A percentile compares a stretch with the other conserved stretches of the same genome.
Conservation (phyloP, 1,140 invertebrate genomes). For the Laupala kohalensis region DNA sequence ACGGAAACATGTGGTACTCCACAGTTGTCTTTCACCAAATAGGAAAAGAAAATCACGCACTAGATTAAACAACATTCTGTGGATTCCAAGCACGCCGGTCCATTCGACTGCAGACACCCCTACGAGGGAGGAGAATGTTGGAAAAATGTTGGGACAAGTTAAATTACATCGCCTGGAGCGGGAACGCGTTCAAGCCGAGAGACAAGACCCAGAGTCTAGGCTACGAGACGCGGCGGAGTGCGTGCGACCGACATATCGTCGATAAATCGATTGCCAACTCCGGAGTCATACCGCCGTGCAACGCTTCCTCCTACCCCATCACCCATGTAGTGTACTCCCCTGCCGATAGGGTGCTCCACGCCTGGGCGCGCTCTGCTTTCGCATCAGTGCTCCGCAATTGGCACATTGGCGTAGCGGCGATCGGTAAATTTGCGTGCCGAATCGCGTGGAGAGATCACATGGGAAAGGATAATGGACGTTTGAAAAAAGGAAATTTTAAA, state of each 20-base stretch:
- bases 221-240: neutral
- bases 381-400: no score
- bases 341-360: neutral
- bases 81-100: neutral
- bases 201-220: no score
- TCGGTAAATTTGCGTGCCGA: no score
- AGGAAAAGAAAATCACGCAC: neutral
- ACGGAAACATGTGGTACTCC: no score
- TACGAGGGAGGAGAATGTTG: no score
- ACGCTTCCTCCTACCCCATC: no score
- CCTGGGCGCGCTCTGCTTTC: neutral
- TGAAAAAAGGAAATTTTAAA: no score
- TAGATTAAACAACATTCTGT: neutral
- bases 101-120: no score
- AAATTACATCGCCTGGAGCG: neutral
- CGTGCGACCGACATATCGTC: neutral
- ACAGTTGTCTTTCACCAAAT: no score
- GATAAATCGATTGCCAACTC: neutral
- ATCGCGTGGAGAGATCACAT: no score
- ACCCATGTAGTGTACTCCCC: neutral
- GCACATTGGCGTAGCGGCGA: no score
- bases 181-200: neutral
- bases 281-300: neutral
- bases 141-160: neutral
- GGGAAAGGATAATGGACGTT: no score